Evolutionary conservation across 2,797 vertebrate genomes (phyloP).

Genomic region (Vultur gryphus): DNA sequence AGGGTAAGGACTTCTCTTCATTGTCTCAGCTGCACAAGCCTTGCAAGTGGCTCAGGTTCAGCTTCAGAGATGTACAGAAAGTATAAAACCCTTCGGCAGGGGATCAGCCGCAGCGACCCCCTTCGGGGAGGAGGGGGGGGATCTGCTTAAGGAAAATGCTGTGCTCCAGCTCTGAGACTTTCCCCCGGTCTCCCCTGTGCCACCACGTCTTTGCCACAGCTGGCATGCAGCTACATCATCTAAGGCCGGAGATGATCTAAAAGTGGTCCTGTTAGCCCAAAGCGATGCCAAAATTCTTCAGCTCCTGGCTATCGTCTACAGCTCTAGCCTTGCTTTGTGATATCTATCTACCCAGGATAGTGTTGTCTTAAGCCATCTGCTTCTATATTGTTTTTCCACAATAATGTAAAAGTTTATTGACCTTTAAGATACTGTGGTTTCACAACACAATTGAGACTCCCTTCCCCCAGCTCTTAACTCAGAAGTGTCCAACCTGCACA

Average conservation of each 20-base stretch:
- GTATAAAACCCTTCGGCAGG: neutral
- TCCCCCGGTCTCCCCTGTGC: neutral
- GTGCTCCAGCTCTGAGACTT: neutral
- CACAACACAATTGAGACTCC: neutral
- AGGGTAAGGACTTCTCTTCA: conserved; percentile 19
- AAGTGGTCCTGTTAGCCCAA: neutral
- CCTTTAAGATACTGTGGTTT: conserved; percentile 21
- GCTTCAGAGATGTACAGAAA: conserved; percentile 26
- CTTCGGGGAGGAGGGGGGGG: neutral
- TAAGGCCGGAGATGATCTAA: neutral
- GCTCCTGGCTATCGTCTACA: neutral
- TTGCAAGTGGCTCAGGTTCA: conserved; percentile 52
- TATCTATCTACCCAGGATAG: neutral
- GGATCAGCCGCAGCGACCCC: neutral
- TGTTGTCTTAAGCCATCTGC: neutral
- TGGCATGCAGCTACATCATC: neutral
- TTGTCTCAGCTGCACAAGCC: conserved; percentile 48
- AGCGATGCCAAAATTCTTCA: neutral
- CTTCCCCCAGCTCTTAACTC: neutral
- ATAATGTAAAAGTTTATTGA: neutral
- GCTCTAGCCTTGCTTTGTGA: neutral
- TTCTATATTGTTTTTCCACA: neutral
- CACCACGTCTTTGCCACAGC: neutral
- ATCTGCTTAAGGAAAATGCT: neutral
- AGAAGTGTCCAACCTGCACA: neutral